phyloP scores from a whole-genome alignment of 2,113 vertebrate genomes.

The Prochilodus magdalenae region DNA sequence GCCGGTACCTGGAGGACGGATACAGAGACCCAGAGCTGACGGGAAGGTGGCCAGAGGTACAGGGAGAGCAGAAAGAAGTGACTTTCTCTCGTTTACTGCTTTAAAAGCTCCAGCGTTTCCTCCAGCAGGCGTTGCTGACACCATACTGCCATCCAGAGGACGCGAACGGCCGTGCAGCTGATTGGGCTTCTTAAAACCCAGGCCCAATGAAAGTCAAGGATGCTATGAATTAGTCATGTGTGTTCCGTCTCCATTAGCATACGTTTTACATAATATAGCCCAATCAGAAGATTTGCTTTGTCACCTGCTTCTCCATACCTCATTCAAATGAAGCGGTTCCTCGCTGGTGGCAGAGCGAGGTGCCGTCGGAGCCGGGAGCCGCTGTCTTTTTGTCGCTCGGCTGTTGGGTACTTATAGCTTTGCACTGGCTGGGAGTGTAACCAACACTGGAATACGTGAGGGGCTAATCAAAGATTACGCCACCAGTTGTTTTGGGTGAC shows the following conservation, averaged over 20 bases:
- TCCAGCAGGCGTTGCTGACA: slow-evolving; percentile 57
- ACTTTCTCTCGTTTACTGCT: neutral
- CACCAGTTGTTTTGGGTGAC: neutral
- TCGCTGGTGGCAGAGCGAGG: neutral
- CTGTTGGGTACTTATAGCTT: neutral
- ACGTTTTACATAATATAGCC: slow-evolving; percentile 33
- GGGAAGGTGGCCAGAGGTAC: slow-evolving; percentile 9
- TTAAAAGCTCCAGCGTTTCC: neutral
- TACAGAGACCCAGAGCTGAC: neutral
- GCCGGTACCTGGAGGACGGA: neutral
- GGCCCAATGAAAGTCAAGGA: neutral
- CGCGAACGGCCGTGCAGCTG: slow-evolving; percentile 29
- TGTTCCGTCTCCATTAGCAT: slow-evolving; percentile 18
- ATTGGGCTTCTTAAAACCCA: neutral
- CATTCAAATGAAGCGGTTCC: neutral
- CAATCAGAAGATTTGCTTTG: slow-evolving; percentile 24
- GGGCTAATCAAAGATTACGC: neutral
- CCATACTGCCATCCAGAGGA: slow-evolving; percentile 77
- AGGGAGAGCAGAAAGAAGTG: neutral
- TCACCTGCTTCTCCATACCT: neutral
- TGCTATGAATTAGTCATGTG: slow-evolving; percentile 12
- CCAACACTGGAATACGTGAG: neutral
- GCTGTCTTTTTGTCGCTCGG: neutral
- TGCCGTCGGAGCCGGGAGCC: neutral
- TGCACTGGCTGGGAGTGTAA: neutral